A percentile compares a stretch with the other conserved stretches of the same genome.
Conservation (phyloP, 1,140 invertebrate species). For the Lethrus apterus region DNA sequence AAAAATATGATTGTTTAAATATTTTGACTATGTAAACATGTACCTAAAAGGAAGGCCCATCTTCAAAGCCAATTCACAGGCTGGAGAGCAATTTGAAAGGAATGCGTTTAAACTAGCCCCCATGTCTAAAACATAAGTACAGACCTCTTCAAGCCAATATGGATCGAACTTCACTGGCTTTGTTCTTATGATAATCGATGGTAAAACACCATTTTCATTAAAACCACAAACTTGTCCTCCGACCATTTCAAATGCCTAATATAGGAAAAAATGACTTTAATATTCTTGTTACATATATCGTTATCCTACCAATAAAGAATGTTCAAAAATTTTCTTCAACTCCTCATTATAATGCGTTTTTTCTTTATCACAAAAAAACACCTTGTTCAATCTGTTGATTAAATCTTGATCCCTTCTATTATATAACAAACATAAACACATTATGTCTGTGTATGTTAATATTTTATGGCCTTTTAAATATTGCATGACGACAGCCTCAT, state of each 20-base stretch:
- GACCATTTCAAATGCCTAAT: conserved; percentile 35
- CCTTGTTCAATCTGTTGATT: conserved; percentile 22
- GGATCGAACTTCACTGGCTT: conserved; percentile 31
- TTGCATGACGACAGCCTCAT: conserved; percentile 23
- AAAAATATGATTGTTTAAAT: conserved; percentile 9
- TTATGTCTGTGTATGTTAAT: conserved; percentile 3
- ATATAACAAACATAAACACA: conserved; percentile 29
- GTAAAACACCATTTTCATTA: conserved; percentile 23
- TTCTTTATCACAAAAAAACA: conserved; percentile 29
- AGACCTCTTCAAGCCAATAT: conserved; percentile 34
- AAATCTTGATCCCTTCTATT: conserved; percentile 26
- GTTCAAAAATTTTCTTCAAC: conserved; percentile 25
- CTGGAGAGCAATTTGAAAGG: conserved; percentile 25
- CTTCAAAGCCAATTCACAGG: conserved; percentile 20
- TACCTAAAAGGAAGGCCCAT: conserved; percentile 30
- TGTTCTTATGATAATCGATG: conserved; percentile 28
- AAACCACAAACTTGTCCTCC: conserved; percentile 31
- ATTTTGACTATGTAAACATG: too few species aligned
- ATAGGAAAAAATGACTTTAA: not conserved
- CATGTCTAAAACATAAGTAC: conserved; percentile 27
- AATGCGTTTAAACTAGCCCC: conserved; percentile 24
- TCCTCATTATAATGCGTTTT: conserved; percentile 3
- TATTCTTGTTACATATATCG: not conserved
- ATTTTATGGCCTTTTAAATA: conserved; percentile 3
- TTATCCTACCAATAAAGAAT: conserved; percentile 26